A percentile compares a stretch with the other conserved stretches of the same genome.
Evolutionary conservation across 2,888 invertebrate genomes (phyloP).

Genomic region (Chrysopilus asiliformis): DNA sequence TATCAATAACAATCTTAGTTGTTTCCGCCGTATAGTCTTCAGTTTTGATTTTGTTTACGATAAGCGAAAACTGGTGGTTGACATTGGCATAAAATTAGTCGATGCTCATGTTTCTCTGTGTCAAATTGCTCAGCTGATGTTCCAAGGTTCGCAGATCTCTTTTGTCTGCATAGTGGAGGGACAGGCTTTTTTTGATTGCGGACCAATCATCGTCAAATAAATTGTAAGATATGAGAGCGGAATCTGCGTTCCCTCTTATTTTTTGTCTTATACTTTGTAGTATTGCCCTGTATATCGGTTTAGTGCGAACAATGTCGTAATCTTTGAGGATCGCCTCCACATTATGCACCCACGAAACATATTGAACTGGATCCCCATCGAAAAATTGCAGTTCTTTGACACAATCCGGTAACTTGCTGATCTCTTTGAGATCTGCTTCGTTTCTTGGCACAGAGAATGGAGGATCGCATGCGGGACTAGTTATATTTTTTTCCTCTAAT

Average conservation of each 20-base stretch:
- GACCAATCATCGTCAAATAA: slow-evolving; percentile 6
- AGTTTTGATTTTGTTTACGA: slow-evolving; percentile 5
- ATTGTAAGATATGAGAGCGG: slow-evolving; percentile 9
- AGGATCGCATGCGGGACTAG: too few species aligned
- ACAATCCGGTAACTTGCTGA: slow-evolving; percentile 5
- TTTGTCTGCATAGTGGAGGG: background rate
- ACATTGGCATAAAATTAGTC: slow-evolving; percentile 13
- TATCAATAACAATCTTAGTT: slow-evolving; percentile 3
- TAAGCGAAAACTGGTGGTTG: slow-evolving; percentile 8
- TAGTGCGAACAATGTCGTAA: background rate
- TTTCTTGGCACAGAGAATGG: background rate
- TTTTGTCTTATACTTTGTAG: too few species aligned
- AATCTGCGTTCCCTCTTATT: slow-evolving; percentile 2
- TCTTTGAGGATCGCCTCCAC: slow-evolving; percentile 2
- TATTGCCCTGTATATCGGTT: slow-evolving; percentile 2
- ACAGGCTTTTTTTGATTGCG: background rate
- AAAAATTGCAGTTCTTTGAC: slow-evolving; percentile 1
- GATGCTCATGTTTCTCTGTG: slow-evolving; percentile 7
- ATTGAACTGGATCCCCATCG: slow-evolving; percentile 1
- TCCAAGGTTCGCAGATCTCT: background rate
- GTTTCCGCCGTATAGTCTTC: slow-evolving; percentile 7
- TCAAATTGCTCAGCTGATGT: slow-evolving; percentile 11
- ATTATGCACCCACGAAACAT: slow-evolving; percentile 6
- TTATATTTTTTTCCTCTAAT: too few species aligned
- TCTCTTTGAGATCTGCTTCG: slow-evolving; percentile 2